Evolutionary conservation across 2,797 vertebrate species (phyloP).

Genomic region (Erethizon dorsatum): DNA sequence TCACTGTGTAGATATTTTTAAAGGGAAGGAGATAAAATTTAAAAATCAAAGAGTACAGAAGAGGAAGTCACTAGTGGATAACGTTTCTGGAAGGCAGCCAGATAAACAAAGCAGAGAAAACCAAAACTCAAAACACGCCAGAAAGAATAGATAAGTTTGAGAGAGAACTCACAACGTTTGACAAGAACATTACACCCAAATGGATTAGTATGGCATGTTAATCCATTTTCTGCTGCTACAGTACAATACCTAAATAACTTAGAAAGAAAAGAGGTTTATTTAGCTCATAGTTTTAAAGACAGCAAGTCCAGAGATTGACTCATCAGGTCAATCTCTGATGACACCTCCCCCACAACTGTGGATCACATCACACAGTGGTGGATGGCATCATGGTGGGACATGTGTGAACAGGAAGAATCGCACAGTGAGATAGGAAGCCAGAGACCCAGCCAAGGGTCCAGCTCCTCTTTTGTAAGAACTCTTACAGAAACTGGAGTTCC

Average conservation of each 20-base stretch:
- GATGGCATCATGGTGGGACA: neutral
- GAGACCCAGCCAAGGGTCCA: neutral
- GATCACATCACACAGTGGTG: too few species aligned
- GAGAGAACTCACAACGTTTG: neutral
- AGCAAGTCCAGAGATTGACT: neutral
- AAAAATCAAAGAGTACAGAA: constrained; percentile 37
- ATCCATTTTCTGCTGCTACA: neutral
- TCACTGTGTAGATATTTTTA: neutral
- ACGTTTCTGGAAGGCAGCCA: neutral
- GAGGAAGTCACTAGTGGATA: neutral
- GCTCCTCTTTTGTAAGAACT: neutral
- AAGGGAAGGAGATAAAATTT: neutral
- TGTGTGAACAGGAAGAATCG: neutral
- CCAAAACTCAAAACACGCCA: neutral
- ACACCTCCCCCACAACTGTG: neutral
- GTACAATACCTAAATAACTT: neutral
- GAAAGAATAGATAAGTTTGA: neutral
- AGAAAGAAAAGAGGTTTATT: neutral
- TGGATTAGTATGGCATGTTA: neutral
- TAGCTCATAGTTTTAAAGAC: neutral
- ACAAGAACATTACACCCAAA: neutral
- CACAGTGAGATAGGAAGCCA: neutral
- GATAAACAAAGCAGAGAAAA: neutral
- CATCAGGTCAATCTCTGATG: neutral
- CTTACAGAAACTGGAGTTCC: neutral